These are phyloP conservation scores for Ranitomeya variabilis DNA, from an alignment of 2,113 vertebrate genomes.

Conservation along the genomic window DNA sequence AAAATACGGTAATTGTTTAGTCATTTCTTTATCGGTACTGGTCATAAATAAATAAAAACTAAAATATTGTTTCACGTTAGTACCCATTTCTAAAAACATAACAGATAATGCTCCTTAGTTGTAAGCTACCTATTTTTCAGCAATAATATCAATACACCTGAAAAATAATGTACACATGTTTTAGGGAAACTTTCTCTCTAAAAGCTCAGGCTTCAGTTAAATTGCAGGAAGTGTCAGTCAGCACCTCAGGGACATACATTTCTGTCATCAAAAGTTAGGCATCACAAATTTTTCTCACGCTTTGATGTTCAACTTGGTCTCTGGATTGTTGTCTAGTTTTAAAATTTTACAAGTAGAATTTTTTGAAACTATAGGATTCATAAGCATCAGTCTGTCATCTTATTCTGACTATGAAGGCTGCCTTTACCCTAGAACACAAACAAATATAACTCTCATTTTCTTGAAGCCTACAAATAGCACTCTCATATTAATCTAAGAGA, in stretches of 20 bases:
- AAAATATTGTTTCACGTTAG: too few species aligned
- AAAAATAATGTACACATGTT: not conserved
- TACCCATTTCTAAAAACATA: too few species aligned
- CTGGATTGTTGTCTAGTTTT: not conserved
- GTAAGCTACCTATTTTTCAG: too few species aligned
- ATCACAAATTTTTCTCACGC: not conserved
- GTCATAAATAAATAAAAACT: too few species aligned
- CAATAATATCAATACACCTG: too few species aligned
- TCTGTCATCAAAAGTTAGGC: conserved; percentile 8
- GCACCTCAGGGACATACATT: not conserved
- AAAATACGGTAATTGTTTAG: too few species aligned
- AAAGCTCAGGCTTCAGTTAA: not conserved
- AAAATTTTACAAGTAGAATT: not conserved
- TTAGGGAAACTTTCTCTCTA: not conserved
- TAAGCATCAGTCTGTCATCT: conserved; percentile 12
- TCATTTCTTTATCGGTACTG: too few species aligned
- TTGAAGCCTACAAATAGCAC: not conserved
- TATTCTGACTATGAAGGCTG: too few species aligned
- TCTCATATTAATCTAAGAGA: not conserved
- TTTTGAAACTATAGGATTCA: not conserved
- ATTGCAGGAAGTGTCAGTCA: conserved; percentile 26
- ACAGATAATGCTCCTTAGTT: too few species aligned
- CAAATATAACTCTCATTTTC: not conserved
- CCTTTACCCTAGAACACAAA: not conserved
- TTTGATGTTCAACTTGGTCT: conserved; percentile 16